A percentile compares a stretch with the other conserved stretches of the same genome.
Conservation (phyloP, 2,888 invertebrate species). For the Eristalis intricaria region DNA sequence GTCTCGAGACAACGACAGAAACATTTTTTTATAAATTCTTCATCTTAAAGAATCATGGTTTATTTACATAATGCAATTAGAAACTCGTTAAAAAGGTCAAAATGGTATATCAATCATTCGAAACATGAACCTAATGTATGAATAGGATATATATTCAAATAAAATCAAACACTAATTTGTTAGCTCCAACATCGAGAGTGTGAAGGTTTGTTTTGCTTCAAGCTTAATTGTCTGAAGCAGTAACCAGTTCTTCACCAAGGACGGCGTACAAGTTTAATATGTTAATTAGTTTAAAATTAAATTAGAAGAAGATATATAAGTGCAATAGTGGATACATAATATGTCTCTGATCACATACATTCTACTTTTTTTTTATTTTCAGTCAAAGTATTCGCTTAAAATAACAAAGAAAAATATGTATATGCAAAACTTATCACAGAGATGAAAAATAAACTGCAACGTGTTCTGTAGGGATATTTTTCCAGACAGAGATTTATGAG, state of each 20-base stretch:
- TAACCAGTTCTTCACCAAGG: slow-evolving; percentile 63
- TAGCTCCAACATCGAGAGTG: not conserved
- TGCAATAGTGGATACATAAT: not conserved
- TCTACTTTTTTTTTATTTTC: not conserved
- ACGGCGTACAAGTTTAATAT: slow-evolving; percentile 55
- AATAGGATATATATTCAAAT: slow-evolving; percentile 13
- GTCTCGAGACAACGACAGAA: not conserved
- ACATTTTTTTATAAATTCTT: not conserved
- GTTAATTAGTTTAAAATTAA: slow-evolving; percentile 30
- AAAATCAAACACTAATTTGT: slow-evolving; percentile 5
- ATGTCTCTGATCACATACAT: not conserved
- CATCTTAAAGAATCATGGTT: not conserved
- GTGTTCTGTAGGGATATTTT: not conserved
- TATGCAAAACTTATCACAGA: not conserved
- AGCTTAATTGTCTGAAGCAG: slow-evolving; percentile 32
- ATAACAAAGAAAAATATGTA: not conserved
- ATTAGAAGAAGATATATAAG: slow-evolving; percentile 35
- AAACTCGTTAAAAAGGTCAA: slow-evolving; percentile 34
- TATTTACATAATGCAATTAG: slow-evolving; percentile 60
- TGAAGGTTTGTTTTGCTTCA: slow-evolving; percentile 32
- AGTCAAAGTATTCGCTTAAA: not conserved
- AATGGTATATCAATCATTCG: slow-evolving; percentile 7
- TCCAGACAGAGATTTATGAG: slow-evolving; percentile 49
- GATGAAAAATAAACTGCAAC: not conserved
- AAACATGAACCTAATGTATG: not conserved